Evolutionary conservation across 1,140 invertebrate genomes (phyloP), one percentile per base, ranked within the genome.

Genomic region (Bombus waltoni): DNA sequence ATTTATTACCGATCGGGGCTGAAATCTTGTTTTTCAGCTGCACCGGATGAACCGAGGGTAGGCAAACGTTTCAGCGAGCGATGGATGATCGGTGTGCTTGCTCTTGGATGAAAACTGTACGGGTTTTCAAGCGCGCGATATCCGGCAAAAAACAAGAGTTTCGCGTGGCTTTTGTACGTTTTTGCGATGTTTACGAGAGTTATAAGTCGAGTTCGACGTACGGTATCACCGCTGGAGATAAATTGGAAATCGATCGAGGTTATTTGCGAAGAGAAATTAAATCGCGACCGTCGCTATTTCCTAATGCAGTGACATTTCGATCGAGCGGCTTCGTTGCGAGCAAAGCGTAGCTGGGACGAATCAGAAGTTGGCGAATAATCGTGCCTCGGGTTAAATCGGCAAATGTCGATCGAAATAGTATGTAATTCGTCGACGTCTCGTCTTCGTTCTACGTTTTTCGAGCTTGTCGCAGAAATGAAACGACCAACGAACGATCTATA

Each of bases 1-100:
- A 81, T 73, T 81, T 62, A 81, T 81, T 59, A 22, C 35, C 42
- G 80, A 71, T 71, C 35, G 70, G 70, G n/a, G 10, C 28, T 35
- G 59, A 65, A 65, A 80, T 47, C 78, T 70, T 70, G 65, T 47
- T 79, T 68, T 47, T 79, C 62, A 3, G 32, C 8, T 68, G 78
- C 42, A 9, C 25, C 13, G n/a, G 32, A 68, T 8, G 22, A 68
- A 68, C 8, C 38, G 11, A 4, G 13, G 57, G 4, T 22, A 38
- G 38, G 57, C n/a, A 65, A 78, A 78, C 75, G 42, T 78, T 78
- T 78, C 65, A 65, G 59, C n/a, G 5, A 35, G 5, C 38, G 28
- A 42, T 65, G 75, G 28, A 42, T 65, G 75, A 78, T 78, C 38
- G 59, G 75, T 65, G 40, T 32, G 75, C 75, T 42, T 42, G 75